Conservation (phyloP, 2,888 invertebrate species). For the Ophioninae sp. region DNA sequence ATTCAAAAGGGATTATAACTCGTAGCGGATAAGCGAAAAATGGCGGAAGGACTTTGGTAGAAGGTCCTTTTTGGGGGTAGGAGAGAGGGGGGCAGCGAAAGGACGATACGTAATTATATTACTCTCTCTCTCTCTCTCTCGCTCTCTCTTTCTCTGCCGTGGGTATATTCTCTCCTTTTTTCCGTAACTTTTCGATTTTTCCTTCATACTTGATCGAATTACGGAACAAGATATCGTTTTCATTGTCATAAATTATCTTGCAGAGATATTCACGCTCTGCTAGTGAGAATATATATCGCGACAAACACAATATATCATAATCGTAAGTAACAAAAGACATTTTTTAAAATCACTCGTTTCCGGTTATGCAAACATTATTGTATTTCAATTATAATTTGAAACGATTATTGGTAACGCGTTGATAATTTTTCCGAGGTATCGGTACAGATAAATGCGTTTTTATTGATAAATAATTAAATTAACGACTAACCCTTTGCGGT, state of each 20-base stretch:
- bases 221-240: constrained; percentile 26
- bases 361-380: background rate
- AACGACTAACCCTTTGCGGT: too few relatives aligned
- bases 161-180: constrained; percentile 28
- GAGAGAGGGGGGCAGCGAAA: background rate
- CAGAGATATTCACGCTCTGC: constrained; percentile 44
- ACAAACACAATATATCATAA: constrained; percentile 28
- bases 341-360: constrained; percentile 1
- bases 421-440: background rate
- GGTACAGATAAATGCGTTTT: background rate
- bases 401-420: background rate
- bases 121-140: background rate
- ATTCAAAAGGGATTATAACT: constrained; percentile 23
- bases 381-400: background rate
- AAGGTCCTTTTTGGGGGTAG: background rate
- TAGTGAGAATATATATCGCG: constrained; percentile 13
- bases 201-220: constrained; percentile 37
- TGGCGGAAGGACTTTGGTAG: constrained; percentile 41
- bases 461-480: background rate
- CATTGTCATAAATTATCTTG: constrained; percentile 23
- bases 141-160: constrained; percentile 22
- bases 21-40: constrained; percentile 55
- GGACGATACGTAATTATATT: constrained; percentile 41
- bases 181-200: constrained; percentile 25
- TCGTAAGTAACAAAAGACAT: constrained; percentile 26